Base-by-base conservation (phyloP, 2,888 invertebrate genomes). In the Craniophora ligustri region DNA sequence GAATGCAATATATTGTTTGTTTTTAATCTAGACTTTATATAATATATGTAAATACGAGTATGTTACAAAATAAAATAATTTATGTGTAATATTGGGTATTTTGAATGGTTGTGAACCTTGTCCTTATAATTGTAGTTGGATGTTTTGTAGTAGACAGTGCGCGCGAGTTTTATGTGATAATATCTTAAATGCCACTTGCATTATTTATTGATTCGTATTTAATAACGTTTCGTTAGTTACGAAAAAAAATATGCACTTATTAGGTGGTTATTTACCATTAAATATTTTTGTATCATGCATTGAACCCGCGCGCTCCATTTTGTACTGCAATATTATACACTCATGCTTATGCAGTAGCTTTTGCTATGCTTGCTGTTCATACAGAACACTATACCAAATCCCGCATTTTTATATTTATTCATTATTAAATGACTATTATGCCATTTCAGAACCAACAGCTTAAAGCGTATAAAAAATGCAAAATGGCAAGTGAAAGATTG, bases 401-500 rank as follows among this genome's bases (percentile, higher is more conserved):
- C 16, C 3, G 15, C 13, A 19, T 13, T 41, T 3, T 5, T 48
- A 11, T 11, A 35, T 19, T 11, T 16, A 26, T 42, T 45, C 36
- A 55, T 35, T 71, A 39, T 44, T 40, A 34, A 57, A 34, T 8
- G 11, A 15, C 21, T n/a, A 15, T 64, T 58, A 67, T 46, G 40
- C 51, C 38, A 53, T 85, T 91, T 61, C 90, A 94, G 94, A 82
- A 93, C 93, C 4, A 94, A 93, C 77, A 95, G 95, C 82, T 85
- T 95, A 78, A 94, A 95, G 66, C 94, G 95, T 58, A 94, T 95
- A 60, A 95, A 95, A 84, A 95, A 89, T 61, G 87, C 94, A 32
- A 95, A 95, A 76, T 95, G 95, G 95, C 94, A 95, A 76, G 94
- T 94, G 50, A 94, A 95, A 78, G 95, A 95, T 74, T 95, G 95